Evolutionary conservation across 2,113 vertebrate species (phyloP).

Genomic region (Eolophus roseicapilla): DNA sequence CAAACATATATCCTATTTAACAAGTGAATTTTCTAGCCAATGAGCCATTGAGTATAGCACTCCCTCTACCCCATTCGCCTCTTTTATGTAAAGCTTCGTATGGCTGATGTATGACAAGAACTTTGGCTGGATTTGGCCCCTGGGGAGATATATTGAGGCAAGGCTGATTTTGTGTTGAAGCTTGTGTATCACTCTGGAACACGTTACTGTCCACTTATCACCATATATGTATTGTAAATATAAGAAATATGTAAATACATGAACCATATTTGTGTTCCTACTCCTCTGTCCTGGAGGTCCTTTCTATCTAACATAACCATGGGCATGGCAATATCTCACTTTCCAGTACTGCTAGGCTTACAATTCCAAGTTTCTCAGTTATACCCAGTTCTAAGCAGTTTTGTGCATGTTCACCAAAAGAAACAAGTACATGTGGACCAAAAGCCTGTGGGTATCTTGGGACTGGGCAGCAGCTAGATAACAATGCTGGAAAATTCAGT

Average conservation of each 20-base stretch:
- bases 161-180: not conserved
- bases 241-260: not conserved
- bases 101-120: not conserved
- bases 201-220: not conserved
- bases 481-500: not conserved
- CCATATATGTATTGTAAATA: not conserved
- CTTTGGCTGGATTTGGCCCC: not conserved
- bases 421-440: not conserved
- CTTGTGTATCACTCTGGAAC: not conserved
- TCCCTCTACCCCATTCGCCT: not conserved
- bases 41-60: slow-evolving; percentile 5
- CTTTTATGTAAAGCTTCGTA: not conserved
- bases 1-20: slow-evolving; percentile 36
- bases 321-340: not conserved
- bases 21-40: slow-evolving; percentile 44
- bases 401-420: not conserved
- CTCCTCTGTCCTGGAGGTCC: not conserved
- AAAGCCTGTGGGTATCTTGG: not conserved
- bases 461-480: not conserved
- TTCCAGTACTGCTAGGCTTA: not conserved
- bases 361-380: not conserved
- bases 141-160: not conserved
- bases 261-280: not conserved
- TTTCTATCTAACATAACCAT: not conserved
- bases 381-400: not conserved